Percentiles rank a stretch among this genome's conserved stretches.
Conservation (phyloP, 2,113 vertebrate genomes). For the Trachemys scripta region DNA sequence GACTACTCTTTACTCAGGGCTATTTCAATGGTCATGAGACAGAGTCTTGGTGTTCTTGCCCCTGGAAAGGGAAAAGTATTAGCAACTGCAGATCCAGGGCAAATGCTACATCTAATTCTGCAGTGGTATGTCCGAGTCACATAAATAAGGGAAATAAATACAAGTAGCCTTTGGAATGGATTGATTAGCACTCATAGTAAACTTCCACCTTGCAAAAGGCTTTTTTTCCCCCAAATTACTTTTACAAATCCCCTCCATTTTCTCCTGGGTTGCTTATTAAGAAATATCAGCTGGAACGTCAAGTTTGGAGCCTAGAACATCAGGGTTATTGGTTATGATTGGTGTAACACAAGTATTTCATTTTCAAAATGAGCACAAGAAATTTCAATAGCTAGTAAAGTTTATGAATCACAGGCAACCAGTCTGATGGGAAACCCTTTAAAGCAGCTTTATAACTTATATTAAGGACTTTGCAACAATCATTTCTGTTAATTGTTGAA, state of each 20-base stretch:
- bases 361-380: not conserved
- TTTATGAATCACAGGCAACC: not conserved
- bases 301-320: fast-evolving
- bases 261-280: not conserved
- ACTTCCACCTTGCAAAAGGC: not conserved
- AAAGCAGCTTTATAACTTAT: not conserved
- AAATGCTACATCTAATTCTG: fast-evolving
- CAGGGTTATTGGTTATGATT: not conserved
- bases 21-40: not conserved
- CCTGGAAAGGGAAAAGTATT: not conserved
- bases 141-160: not conserved
- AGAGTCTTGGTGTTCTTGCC: not conserved
- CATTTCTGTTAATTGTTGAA: not conserved
- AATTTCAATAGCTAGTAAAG: not conserved
- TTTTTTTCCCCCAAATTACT: not conserved
- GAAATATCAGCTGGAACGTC: fast-evolving
- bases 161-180: not conserved
- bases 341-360: not conserved
- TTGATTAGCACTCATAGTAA: not conserved
- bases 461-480: not conserved
- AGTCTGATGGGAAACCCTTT: not conserved
- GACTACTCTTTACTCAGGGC: not conserved
- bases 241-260: not conserved
- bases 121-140: not conserved
- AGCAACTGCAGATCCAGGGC: not conserved